Evolutionary conservation across 2,797 vertebrate genomes (phyloP), one percentile per base, ranked within the genome.

Genomic region (Malurus splendens): DNA sequence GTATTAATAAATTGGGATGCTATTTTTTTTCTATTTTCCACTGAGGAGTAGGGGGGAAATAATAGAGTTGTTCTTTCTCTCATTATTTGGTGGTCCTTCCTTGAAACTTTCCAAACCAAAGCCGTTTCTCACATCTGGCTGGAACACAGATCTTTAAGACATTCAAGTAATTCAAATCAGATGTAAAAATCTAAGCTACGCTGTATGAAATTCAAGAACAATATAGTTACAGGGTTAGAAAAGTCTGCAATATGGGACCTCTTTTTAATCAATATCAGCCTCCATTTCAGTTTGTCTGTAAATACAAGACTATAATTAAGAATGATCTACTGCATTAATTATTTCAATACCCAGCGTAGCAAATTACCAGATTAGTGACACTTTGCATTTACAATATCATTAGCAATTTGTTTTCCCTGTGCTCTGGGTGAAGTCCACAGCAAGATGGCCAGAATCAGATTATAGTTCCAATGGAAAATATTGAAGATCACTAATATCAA

Each of bases 401-500:
- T 51, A 86, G 48, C 20, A 54, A 48, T 73, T 82, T 89, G 60
- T 78, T 89, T 48, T 32, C 70, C 60, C 54, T 30, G 1, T 33
- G 16, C 30, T 82, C 30, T 50, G 62, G 57, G 45, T 62, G 54
- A 84, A 82, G 51, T 76, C 47, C 55, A 20, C 55, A 57, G 87
- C 60, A 85, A 62, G 14, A 6, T 3, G 57, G 66, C 68, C 80
- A 62, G 47, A 44, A 64, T 77, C 52, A 74, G 54, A 76, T 66
- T 38, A 38, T 38, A 41, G 41, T 80, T 90, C 75, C 73, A 60
- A 68, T 27, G 65, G 77, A 68, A 90, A 92, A 92, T 89, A 94
- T 83, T 76, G 93, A 94, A 93, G 92, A 96, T 95, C 92, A 87
- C 82, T 95, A 93, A 91, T 77, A 89, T 96, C 94, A 93, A 92